Percentiles rank a stretch among this genome's conserved stretches.
phyloP scores from a whole-genome alignment of 2,888 invertebrate species.

The Zhengitettix transpicula region DNA sequence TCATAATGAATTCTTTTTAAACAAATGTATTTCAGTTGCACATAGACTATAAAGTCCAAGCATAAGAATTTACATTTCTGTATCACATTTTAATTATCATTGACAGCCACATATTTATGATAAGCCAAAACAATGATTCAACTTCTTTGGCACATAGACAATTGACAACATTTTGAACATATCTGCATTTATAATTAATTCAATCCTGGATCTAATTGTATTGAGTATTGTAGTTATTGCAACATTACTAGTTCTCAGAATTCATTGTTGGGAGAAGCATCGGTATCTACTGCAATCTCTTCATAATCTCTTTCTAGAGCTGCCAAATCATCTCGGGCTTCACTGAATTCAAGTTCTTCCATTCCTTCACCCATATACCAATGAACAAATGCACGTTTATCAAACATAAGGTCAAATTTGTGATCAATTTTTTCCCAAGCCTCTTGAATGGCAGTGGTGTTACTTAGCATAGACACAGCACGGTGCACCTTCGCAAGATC shows the following conservation, averaged over 20 bases:
- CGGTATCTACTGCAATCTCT: slow-evolving; percentile 18
- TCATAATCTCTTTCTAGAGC: slow-evolving; percentile 27
- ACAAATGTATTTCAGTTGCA: too few relatives aligned
- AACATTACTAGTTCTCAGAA: background rate
- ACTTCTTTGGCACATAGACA: too few relatives aligned
- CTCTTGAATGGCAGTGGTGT: slow-evolving; percentile 47
- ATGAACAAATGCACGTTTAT: slow-evolving; percentile 42
- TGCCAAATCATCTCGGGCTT: slow-evolving; percentile 26
- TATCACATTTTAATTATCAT: too few relatives aligned
- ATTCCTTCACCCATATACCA: slow-evolving; percentile 37
- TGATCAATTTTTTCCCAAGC: slow-evolving; percentile 40
- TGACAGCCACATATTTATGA: too few relatives aligned
- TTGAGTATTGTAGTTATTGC: too few relatives aligned
- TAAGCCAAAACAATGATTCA: too few relatives aligned
- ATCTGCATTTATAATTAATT: too few relatives aligned
- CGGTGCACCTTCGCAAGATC: slow-evolving; percentile 32
- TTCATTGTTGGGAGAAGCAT: background rate
- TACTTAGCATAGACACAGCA: slow-evolving; percentile 60
- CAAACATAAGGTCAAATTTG: slow-evolving; percentile 42
- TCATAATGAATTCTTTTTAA: too few relatives aligned
- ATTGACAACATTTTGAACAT: too few relatives aligned
- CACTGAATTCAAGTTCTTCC: slow-evolving; percentile 30
- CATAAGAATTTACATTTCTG: too few relatives aligned
- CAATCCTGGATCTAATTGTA: too few relatives aligned
- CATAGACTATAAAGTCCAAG: too few relatives aligned